Evolutionary conservation across 2,797 vertebrate species (phyloP), one percentile per base, ranked within the genome.

Genomic region (Triplophysa bombifrons): DNA sequence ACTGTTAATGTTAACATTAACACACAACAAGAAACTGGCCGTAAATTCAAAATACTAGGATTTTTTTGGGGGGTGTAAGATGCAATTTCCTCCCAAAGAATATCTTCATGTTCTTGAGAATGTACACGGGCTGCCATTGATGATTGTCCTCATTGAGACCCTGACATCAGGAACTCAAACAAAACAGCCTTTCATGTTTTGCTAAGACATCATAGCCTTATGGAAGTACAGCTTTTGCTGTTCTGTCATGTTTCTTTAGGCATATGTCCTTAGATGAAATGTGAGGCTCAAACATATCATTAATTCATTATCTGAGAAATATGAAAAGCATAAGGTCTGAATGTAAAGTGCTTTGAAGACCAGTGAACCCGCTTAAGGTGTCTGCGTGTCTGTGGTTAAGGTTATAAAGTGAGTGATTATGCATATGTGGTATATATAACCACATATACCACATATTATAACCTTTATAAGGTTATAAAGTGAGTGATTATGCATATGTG

Each of bases 261-360:
- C 64, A 14, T 48, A 16, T 63, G 67, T 11, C 48, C 64, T 60
- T 22, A 72, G 76, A 64, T 48, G 22, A 55, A 53, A 67, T 25
- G 10, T 56, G 66, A 3, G 19, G 46, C 76, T 48, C 41, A 76
- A 66, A 50, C 51, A 19, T 41, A 56, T 56, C 19, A 55, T 72
- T 41, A 66, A 77, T 73, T 82, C 69, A 38, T 34, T 27, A 72
- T 50, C 27, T 30, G 72, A 67, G 4, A 10, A 82, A 68, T 66
- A 56, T 20, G 16, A 56, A 34, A 56, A 67, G 48, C 27, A 65
- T 27, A 58, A 67, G 48, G 41, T 76, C 25, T 71, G n/a, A 10
- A 20, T 67, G 51, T 76, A 53, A 14, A 41, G 38, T 58, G 25
- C 38, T 22, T 38, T 60, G 72, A 66, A 44, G 25, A 1, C 38